Conservation (phyloP, 92 coral and sea anemone genomes). For the Zoanthus solanderi region DNA sequence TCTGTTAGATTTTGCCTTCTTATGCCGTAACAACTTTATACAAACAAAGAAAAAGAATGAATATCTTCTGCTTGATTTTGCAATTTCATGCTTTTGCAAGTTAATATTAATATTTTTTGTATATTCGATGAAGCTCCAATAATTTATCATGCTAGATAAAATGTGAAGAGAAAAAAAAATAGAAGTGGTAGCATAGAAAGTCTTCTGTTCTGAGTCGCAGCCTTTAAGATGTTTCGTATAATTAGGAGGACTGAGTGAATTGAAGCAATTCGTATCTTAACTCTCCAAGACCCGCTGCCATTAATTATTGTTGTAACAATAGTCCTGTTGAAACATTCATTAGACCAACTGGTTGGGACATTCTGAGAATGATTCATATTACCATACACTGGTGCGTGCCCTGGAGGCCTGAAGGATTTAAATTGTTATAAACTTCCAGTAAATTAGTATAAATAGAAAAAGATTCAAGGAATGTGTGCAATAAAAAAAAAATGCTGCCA, state of each 20-base stretch:
- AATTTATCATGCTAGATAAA: background rate
- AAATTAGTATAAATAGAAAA: too few species aligned
- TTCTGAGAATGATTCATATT: too few species aligned
- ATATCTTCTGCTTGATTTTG: background rate
- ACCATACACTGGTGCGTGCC: too few species aligned
- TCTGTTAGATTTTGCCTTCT: background rate
- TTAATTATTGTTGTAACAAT: too few species aligned
- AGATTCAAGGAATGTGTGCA: too few species aligned
- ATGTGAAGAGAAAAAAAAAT: background rate
- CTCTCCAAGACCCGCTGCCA: background rate
- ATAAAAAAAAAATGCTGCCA: too few species aligned
- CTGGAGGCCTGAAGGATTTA: too few species aligned
- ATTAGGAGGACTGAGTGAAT: background rate
- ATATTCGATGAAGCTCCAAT: background rate
- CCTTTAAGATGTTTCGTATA: background rate
- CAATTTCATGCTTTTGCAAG: background rate
- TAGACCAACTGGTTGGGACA: too few species aligned
- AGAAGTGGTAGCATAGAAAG: background rate
- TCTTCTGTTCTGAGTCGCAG: background rate
- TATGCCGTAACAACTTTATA: background rate
- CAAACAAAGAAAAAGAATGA: too few species aligned
- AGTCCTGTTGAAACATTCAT: too few species aligned
- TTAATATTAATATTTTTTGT: background rate
- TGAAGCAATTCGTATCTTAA: slow-evolving; percentile 26
- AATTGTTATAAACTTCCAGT: too few species aligned